Percentiles rank a stretch among this genome's conserved stretches.
Evolutionary conservation across 2,888 invertebrate species (phyloP).

Genomic region (Sepiola atlantica): DNA sequence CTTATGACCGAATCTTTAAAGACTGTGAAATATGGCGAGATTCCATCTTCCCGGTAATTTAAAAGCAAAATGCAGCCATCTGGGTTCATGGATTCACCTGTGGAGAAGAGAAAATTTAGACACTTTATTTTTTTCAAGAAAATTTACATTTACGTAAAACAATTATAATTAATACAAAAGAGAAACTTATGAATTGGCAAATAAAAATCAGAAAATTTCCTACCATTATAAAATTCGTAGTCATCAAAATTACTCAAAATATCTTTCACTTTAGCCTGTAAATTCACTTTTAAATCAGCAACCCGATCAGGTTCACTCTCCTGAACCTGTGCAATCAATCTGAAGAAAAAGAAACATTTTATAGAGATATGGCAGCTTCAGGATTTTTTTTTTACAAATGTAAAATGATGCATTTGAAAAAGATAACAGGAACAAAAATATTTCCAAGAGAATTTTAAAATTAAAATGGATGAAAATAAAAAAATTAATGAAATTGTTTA

Average conservation of each 20-base stretch:
- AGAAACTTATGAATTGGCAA: background rate
- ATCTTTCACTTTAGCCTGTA: background rate
- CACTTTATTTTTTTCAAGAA: background rate
- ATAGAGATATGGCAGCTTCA: too few species aligned
- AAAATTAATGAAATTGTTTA: too few species aligned
- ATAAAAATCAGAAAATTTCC: background rate
- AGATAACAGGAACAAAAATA: too few species aligned
- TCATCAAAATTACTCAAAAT: background rate
- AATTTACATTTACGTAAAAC: background rate
- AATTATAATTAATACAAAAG: background rate
- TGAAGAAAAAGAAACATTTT: background rate
- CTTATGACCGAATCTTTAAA: background rate
- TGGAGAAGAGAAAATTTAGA: background rate
- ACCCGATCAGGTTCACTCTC: background rate
- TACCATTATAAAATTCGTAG: background rate
- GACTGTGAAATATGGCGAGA: background rate
- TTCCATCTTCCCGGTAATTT: slow-evolving; percentile 19
- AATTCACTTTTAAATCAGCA: background rate
- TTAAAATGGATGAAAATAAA: too few species aligned
- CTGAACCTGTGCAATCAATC: background rate
- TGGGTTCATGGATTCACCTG: slow-evolving; percentile 15
- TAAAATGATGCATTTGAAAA: too few species aligned
- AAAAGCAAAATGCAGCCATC: background rate
- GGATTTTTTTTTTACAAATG: too few species aligned
- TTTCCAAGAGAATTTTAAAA: too few species aligned